A percentile compares a stretch with the other conserved stretches of the same genome.
Evolutionary conservation across 2,113 vertebrate species (phyloP).

Genomic region (Manacus vitellinus): DNA sequence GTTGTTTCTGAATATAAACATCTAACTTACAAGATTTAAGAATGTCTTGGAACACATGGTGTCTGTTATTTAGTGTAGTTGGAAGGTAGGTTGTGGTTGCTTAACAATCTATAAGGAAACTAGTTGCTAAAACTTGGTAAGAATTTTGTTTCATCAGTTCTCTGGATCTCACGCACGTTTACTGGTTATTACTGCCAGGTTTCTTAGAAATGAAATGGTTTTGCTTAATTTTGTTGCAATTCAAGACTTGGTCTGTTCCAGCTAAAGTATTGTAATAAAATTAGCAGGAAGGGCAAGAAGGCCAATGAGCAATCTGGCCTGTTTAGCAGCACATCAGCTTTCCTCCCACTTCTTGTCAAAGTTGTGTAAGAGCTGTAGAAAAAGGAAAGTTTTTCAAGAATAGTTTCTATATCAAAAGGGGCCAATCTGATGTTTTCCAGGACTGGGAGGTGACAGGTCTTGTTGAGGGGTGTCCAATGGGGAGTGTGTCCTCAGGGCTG

Average conservation of each 20-base stretch:
- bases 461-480: fast-evolving
- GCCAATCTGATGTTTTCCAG: neutral
- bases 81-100: neutral
- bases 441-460: neutral
- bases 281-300: neutral
- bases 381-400: neutral
- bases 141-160: neutral
- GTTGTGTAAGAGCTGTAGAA: fast-evolving
- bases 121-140: neutral
- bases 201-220: neutral
- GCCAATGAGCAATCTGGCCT: neutral
- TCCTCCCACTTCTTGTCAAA: neutral
- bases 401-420: neutral
- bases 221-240: neutral
- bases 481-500: neutral
- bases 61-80: neutral
- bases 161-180: neutral
- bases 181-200: neutral
- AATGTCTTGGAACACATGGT: neutral
- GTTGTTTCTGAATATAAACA: neutral
- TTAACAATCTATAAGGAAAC: neutral
- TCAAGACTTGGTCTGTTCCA: neutral
- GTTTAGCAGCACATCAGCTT: neutral
- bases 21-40: neutral
- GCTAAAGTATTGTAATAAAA: neutral